Evolutionary conservation across 1,140 invertebrate species (phyloP).

Genomic region (Drosophila simulans): DNA sequence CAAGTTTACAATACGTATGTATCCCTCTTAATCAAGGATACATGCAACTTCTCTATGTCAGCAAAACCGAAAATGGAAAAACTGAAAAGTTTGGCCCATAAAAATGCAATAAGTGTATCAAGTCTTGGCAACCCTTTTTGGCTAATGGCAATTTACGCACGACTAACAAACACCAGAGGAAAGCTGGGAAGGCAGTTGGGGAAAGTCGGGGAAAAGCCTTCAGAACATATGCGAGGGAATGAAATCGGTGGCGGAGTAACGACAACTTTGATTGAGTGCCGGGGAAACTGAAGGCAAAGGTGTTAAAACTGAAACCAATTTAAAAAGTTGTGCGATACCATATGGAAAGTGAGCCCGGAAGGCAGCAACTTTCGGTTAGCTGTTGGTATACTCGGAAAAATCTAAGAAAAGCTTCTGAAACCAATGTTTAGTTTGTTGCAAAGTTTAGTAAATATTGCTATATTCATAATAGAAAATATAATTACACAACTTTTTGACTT

Average conservation of each 20-base stretch:
- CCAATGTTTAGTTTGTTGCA: background rate
- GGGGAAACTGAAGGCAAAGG: conserved; percentile 59
- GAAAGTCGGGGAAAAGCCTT: background rate
- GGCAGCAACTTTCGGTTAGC: conserved; percentile 18
- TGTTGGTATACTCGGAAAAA: conserved; percentile 26
- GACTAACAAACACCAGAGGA: conserved; percentile 66
- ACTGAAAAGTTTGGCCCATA: conserved; percentile 57
- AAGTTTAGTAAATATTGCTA: too few species aligned
- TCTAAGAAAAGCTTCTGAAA: background rate
- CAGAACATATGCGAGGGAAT: conserved; percentile 41
- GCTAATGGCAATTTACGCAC: conserved; percentile 80
- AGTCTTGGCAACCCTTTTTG: conserved; percentile 59
- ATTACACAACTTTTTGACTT: too few species aligned
- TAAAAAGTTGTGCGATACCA: conserved; percentile 76
- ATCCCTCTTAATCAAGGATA: conserved; percentile 47
- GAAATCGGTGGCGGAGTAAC: conserved; percentile 32
- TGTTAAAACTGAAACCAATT: conserved; percentile 81
- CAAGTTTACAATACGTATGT: conserved; percentile 30
- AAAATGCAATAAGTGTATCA: conserved; percentile 79
- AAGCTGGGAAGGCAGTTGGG: conserved; percentile 8
- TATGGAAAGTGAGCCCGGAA: conserved; percentile 62
- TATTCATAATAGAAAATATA: too few species aligned
- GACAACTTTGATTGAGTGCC: conserved; percentile 78
- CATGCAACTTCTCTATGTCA: conserved; percentile 29
- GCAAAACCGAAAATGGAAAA: conserved; percentile 18